Percentiles rank a stretch among this genome's conserved stretches.
Conservation (phyloP, 2,113 vertebrate genomes). For the Tretioscincus oriximinensis region DNA sequence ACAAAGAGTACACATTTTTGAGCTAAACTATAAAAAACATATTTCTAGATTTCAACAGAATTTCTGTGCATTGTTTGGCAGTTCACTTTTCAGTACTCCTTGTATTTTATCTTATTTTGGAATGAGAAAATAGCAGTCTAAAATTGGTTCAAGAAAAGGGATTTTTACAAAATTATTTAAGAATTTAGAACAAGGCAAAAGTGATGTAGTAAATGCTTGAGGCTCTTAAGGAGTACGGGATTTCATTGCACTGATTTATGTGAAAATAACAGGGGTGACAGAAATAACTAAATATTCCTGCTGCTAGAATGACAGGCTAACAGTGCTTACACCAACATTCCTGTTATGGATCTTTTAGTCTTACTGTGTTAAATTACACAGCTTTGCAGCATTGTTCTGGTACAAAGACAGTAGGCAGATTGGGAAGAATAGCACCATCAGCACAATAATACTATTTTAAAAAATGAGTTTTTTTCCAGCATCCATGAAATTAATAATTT, state of each 20-base stretch:
- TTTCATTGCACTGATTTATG: slow-evolving; percentile 84
- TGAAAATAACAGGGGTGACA: slow-evolving; percentile 73
- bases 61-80: background rate
- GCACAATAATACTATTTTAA: slow-evolving; percentile 56
- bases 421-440: slow-evolving; percentile 46
- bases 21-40: too few species aligned
- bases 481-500: slow-evolving; percentile 39
- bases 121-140: slow-evolving; percentile 42
- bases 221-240: slow-evolving; percentile 28
- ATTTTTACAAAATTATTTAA: slow-evolving; percentile 51
- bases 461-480: slow-evolving; percentile 21
- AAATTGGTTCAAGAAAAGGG: slow-evolving; percentile 47
- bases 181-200: slow-evolving; percentile 59
- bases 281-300: slow-evolving; percentile 75
- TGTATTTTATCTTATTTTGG: slow-evolving; percentile 50
- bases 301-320: slow-evolving; percentile 79
- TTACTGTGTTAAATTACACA: slow-evolving; percentile 69
- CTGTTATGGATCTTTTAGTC: slow-evolving; percentile 71
- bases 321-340: slow-evolving; percentile 68
- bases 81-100: slow-evolving; percentile 15
- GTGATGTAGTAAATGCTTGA: slow-evolving; percentile 40
- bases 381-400: slow-evolving; percentile 53
- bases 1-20: too few species aligned
- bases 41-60: background rate
- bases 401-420: slow-evolving; percentile 48